Base-by-base conservation (phyloP, 2,797 vertebrate species). In the Periophthalmus magnuspinnatus region DNA sequence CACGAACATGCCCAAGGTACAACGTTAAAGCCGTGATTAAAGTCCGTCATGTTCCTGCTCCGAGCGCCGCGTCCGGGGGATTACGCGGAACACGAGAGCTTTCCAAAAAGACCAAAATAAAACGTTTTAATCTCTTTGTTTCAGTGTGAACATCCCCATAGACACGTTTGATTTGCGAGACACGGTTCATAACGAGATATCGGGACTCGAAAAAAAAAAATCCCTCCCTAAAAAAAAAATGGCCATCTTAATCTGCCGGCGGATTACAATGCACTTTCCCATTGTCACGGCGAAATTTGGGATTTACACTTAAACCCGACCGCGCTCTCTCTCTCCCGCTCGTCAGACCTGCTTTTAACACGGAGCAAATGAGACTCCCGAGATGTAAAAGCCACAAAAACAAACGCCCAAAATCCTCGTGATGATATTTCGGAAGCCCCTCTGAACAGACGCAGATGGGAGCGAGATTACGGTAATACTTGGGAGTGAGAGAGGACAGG, bases 401-500 rank as follows among this genome's bases (percentile, higher is more conserved):
- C 79, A 71, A 86, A 76, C 79, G 64, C 65, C 36, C 60, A 67
- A 79, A 90, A 90, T 92, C 86, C 84, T 1, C 0, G 80, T 74
- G 80, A 80, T 80, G 74, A 71, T 78, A 66, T 84, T 79, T 76
- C 58, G 19, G 67, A 71, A 67, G 81, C 66, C 54, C 65, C n/a
- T 9, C 64, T 90, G 90, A 92, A 84, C 91, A 54, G 69, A 74
- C 69, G 64, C 90, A 92, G 90, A 91, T 92, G 91, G 85, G 82
- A 59, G 65, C 68, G 78, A 88, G 89, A 90, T 93, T 91, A 92
- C 79, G 85, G 72, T 92, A 91, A 92, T 92, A 78, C 81, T 19
- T 68, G 1, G 6, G 70, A 68, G 63, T 70, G 76, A 79, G 69
- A 86, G 59, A 77, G 41, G 22, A 33, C 6, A 5, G 3, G 17